phyloP scores from a whole-genome alignment of 2,888 invertebrate species.

The Agrochola litura region DNA sequence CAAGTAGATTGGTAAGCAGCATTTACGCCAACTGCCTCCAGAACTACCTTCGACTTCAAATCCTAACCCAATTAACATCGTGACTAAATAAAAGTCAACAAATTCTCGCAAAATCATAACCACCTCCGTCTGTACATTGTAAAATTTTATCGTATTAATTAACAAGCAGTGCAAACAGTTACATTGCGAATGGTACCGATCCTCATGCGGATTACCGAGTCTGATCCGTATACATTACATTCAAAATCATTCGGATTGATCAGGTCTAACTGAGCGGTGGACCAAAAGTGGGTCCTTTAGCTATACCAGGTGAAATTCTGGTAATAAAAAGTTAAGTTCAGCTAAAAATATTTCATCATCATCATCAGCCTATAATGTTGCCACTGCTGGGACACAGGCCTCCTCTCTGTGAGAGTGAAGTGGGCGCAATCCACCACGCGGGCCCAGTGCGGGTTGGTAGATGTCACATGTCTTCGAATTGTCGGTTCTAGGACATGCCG shows the following conservation, averaged over 20 bases:
- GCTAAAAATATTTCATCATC: no score
- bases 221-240: conserved; percentile 54
- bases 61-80: not conserved
- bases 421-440: no score
- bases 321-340: not conserved
- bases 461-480: no score
- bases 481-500: no score
- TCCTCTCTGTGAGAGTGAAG: no score
- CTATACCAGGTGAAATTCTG: not conserved
- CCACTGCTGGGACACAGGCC: no score
- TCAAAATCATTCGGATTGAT: conserved; percentile 49
- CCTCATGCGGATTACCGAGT: conserved; percentile 22
- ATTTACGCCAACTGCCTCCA: not conserved
- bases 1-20: not conserved
- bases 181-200: conserved; percentile 12
- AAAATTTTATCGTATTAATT: conserved; percentile 30
- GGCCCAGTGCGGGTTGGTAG: no score
- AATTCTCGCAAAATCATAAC: conserved; percentile 7
- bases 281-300: not conserved
- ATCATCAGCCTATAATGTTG: no score
- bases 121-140: not conserved
- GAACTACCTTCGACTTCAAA: not conserved
- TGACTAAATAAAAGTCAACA: not conserved
- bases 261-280: conserved; percentile 6
- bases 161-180: conserved; percentile 23